Evolutionary conservation across 2,888 invertebrate species (phyloP).

Genomic region (Selenia dentaria): DNA sequence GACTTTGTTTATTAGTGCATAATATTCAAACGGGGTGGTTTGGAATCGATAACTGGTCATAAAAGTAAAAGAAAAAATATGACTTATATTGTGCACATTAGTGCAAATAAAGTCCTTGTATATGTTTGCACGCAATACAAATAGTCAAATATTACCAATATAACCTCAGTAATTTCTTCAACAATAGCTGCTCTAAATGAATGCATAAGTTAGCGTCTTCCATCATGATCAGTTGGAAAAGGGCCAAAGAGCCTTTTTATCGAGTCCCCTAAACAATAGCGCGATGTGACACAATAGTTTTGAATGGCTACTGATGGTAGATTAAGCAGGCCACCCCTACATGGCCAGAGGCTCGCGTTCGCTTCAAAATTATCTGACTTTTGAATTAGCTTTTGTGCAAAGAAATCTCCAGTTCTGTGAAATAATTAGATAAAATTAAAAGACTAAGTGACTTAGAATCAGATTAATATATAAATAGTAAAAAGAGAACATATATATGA

Average conservation of each 20-base stretch:
- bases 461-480: too few relatives aligned
- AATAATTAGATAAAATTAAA: too few relatives aligned
- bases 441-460: too few relatives aligned
- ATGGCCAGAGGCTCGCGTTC: constrained; percentile 19
- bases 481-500: too few relatives aligned
- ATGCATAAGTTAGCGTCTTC: constrained; percentile 29
- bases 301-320: constrained; percentile 78
- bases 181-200: constrained; percentile 27
- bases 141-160: too few relatives aligned
- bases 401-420: constrained; percentile 8
- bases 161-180: background rate
- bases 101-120: too few relatives aligned
- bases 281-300: constrained; percentile 74
- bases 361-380: constrained; percentile 18
- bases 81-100: too few relatives aligned
- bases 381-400: constrained; percentile 12
- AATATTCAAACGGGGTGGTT: too few relatives aligned
- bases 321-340: constrained; percentile 71
- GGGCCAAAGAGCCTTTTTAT: constrained; percentile 76
- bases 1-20: too few relatives aligned
- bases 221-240: constrained; percentile 57
- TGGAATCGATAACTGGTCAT: too few relatives aligned
- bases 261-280: constrained; percentile 76
- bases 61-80: too few relatives aligned
- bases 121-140: too few relatives aligned